phyloP scores from a whole-genome alignment of 1,140 invertebrate species.

The Cyrtorhinus lividipennis region DNA sequence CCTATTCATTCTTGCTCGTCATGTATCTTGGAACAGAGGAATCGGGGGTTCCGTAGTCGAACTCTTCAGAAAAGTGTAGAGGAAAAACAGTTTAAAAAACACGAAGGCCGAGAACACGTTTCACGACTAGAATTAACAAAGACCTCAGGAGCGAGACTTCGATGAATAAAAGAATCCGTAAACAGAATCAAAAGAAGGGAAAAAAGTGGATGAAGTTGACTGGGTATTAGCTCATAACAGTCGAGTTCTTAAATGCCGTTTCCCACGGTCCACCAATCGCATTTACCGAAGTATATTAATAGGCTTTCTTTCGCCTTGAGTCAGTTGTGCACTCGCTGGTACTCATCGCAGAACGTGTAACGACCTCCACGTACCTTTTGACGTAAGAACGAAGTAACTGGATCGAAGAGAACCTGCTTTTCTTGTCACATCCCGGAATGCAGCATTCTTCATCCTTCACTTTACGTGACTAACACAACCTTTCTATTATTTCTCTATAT shows the following conservation, averaged over 20 bases:
- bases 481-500: no score
- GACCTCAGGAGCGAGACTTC: background rate
- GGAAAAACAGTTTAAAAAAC: no score
- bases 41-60: no score
- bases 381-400: background rate
- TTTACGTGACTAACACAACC: no score
- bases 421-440: background rate
- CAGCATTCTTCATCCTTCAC: background rate
- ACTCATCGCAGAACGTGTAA: background rate
- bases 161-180: constrained; percentile 8
- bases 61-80: no score
- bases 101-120: no score
- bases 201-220: constrained; percentile 6
- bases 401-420: background rate
- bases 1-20: no score
- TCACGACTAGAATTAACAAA: constrained; percentile 1
- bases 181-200: no score
- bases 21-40: no score
- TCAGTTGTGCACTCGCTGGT: no score
- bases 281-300: background rate
- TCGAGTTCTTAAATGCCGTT: background rate
- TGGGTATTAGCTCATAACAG: constrained; percentile 7
- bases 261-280: constrained; percentile 6
- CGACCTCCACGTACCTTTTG: background rate
- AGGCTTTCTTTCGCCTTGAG: constrained; percentile 5